Evolutionary conservation across 53 echinoderm and acorn worm species (phyloP).

Genomic region (Henricia sp.): DNA sequence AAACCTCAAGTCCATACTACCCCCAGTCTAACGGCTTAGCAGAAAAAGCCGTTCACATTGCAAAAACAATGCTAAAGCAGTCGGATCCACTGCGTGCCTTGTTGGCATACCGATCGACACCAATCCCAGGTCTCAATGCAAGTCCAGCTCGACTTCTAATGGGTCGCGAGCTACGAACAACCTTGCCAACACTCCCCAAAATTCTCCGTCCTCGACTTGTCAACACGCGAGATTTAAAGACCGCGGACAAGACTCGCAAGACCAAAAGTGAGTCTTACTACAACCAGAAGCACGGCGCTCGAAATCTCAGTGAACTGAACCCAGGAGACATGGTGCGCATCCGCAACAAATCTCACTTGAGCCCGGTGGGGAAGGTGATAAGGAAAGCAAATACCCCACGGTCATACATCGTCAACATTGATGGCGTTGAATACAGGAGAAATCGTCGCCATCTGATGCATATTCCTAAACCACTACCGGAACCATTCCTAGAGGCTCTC

Average conservation of each 20-base stretch:
- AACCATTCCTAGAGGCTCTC: too few relatives aligned
- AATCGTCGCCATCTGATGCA: too few relatives aligned
- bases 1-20: conserved; percentile 38
- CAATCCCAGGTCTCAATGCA: conserved; percentile 4
- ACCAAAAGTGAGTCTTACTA: conserved; percentile 18
- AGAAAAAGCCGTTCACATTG: conserved; percentile 40
- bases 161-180: conserved; percentile 26
- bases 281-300: conserved; percentile 33
- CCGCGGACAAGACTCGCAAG: neutral
- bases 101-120: conserved; percentile 43
- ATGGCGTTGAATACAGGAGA: too few relatives aligned
- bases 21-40: conserved; percentile 39
- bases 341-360: conserved; percentile 12
- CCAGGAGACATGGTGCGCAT: conserved; percentile 24
- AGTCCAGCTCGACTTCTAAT: conserved; percentile 37
- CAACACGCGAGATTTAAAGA: conserved; percentile 3
- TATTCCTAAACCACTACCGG: too few relatives aligned
- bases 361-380: conserved; percentile 20
- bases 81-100: conserved; percentile 33
- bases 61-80: conserved; percentile 18
- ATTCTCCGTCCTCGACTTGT: neutral
- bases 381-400: too few relatives aligned
- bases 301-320: conserved; percentile 16
- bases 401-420: too few relatives aligned
- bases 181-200: neutral